Conservation (phyloP, 1,140 invertebrate species). For the Coptotermes formosanus region DNA sequence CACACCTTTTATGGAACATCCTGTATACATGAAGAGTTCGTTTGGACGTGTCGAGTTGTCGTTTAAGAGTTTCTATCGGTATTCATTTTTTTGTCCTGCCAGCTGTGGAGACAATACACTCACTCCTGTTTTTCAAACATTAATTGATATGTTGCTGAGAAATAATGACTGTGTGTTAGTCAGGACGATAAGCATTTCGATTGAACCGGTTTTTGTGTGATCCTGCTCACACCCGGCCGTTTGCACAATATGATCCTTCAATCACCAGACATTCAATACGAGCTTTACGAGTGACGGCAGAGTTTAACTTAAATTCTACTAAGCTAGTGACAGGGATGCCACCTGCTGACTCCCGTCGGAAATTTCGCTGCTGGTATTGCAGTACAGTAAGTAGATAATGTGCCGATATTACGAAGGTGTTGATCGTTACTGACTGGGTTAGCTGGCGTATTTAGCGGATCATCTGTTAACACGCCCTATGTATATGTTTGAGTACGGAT, state of each 20-base stretch:
- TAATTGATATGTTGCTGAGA: not conserved
- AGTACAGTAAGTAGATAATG: not conserved
- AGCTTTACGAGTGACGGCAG: not conserved
- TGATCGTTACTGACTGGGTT: not conserved
- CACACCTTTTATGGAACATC: too few relatives aligned
- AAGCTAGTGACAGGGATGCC: not conserved
- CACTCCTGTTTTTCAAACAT: too few relatives aligned
- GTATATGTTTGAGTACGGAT: not conserved
- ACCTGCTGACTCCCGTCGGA: constrained; percentile 4
- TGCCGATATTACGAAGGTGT: not conserved
- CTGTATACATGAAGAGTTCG: too few relatives aligned
- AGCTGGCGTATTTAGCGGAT: too few relatives aligned
- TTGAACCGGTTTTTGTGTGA: not conserved
- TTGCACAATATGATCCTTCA: not conserved
- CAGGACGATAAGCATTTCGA: not conserved
- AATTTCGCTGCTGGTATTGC: not conserved
- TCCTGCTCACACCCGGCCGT: not conserved
- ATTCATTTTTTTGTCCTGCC: too few relatives aligned
- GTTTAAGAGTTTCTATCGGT: too few relatives aligned
- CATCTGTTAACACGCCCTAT: not conserved
- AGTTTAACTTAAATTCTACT: not conserved
- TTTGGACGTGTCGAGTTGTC: too few relatives aligned
- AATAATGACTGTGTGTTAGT: not conserved
- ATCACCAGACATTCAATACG: not conserved
- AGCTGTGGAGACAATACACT: too few relatives aligned